A percentile compares a stretch with the other conserved stretches of the same genome.
Evolutionary conservation across 2,113 vertebrate species (phyloP).

Genomic region (Microtus oregoni): DNA sequence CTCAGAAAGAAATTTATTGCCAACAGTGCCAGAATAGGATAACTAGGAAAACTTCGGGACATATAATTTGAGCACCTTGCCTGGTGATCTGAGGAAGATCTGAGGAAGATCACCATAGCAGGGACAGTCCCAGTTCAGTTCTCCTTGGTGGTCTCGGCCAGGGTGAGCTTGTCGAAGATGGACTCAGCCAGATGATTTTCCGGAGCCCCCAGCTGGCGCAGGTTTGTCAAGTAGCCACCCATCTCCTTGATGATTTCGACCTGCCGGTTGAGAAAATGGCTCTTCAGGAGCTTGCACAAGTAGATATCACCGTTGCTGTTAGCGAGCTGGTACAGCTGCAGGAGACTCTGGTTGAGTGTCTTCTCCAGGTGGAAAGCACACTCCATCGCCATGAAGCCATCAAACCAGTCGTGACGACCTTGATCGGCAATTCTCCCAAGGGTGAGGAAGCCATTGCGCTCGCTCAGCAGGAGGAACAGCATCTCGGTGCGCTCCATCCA

Average conservation of each 20-base stretch:
- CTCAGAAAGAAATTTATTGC: conserved; percentile 58
- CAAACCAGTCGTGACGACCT: accelerated
- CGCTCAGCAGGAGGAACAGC: neutral
- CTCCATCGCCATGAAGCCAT: neutral
- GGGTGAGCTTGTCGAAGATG: neutral
- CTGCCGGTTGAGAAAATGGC: neutral
- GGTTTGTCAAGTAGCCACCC: neutral
- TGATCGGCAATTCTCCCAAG: neutral
- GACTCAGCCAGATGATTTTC: accelerated
- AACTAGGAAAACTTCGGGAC: neutral
- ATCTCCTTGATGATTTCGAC: neutral
- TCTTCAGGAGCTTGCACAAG: neutral
- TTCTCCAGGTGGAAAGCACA: neutral
- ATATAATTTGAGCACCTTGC: accelerated
- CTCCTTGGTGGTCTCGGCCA: neutral
- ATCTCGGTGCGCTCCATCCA: accelerated
- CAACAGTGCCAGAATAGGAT: neutral
- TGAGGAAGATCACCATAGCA: accelerated
- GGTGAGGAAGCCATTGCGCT: accelerated
- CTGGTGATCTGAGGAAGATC: neutral
- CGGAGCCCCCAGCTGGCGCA: accelerated
- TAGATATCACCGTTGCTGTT: accelerated
- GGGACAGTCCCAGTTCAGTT: neutral
- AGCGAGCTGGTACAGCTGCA: neutral
- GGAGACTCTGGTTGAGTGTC: neutral